Conservation (phyloP, 1,140 invertebrate species). For the Anadara kagoshimensis region DNA sequence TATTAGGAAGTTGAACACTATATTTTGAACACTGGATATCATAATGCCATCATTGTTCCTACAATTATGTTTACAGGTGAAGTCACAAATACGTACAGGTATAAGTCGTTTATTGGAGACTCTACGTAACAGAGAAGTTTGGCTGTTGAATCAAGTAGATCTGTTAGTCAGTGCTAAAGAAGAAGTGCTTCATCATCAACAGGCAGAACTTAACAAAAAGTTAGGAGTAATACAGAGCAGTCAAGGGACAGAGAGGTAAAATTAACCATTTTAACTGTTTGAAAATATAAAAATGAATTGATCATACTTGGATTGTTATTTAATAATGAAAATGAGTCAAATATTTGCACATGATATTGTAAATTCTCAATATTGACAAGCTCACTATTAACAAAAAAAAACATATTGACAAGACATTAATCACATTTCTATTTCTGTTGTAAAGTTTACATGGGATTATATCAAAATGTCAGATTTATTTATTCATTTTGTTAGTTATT, state of each 20-base stretch:
- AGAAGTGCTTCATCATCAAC: constrained; percentile 62
- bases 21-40: neutral
- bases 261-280: neutral
- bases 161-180: constrained; percentile 62
- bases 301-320: constrained; percentile 1
- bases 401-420: neutral
- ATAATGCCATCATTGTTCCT: too few relatives aligned
- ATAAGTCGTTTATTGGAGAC: constrained; percentile 66
- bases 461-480: neutral
- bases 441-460: neutral
- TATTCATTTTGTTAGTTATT: too few relatives aligned
- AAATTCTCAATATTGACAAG: neutral
- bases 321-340: neutral
- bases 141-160: constrained; percentile 65
- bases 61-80: constrained; percentile 49
- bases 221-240: constrained; percentile 57
- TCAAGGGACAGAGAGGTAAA: neutral
- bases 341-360: too few relatives aligned
- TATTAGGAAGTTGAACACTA: too few relatives aligned
- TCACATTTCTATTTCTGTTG: neutral
- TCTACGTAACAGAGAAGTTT: constrained; percentile 65
- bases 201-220: constrained; percentile 60
- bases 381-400: neutral
- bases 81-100: constrained; percentile 60
- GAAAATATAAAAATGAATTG: constrained; percentile 36